These are phyloP conservation scores for Philopedon plagiatum DNA, from an alignment of 2,888 invertebrate species.

Conservation along the genomic window DNA sequence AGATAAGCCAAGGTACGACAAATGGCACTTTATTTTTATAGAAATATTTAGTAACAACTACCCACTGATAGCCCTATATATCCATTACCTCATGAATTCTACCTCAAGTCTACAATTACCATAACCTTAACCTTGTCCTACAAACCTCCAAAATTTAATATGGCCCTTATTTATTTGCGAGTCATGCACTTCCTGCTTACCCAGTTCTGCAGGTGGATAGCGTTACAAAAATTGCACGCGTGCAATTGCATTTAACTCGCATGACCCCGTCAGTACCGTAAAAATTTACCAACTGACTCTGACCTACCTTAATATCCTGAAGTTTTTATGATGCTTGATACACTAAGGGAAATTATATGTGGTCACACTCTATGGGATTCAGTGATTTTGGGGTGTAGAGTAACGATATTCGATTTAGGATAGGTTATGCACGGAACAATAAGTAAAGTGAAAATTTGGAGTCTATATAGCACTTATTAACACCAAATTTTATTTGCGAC, in stretches of 20 bases:
- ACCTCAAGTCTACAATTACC: background rate
- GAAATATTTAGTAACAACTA: too few species aligned
- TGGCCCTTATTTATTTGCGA: conserved; percentile 32
- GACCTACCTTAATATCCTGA: conserved; percentile 36
- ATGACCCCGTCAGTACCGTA: conserved; percentile 32
- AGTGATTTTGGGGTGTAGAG: background rate
- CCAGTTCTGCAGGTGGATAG: conserved; percentile 17
- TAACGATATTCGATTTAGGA: background rate
- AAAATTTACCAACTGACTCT: conserved; percentile 27
- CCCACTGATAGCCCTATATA: too few species aligned
- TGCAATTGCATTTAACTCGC: conserved; percentile 44
- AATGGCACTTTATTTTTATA: too few species aligned
- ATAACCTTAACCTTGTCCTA: conserved; percentile 25
- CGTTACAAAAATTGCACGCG: conserved; percentile 21
- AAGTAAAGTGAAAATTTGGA: too few species aligned
- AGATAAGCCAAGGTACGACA: too few species aligned
- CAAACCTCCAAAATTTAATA: conserved; percentile 34
- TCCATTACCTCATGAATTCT: too few species aligned
- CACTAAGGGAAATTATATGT: background rate
- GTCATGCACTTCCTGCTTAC: conserved; percentile 22
- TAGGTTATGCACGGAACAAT: conserved; percentile 3
- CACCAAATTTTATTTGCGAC: too few species aligned
- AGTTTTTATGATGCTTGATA: conserved; percentile 5
- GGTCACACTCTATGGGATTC: background rate
- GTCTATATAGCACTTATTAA: too few species aligned